Evolutionary conservation across 53 echinoderm and acorn worm genomes (phyloP), one percentile per base, ranked within the genome.

Genomic region (Holothuria scabra): DNA sequence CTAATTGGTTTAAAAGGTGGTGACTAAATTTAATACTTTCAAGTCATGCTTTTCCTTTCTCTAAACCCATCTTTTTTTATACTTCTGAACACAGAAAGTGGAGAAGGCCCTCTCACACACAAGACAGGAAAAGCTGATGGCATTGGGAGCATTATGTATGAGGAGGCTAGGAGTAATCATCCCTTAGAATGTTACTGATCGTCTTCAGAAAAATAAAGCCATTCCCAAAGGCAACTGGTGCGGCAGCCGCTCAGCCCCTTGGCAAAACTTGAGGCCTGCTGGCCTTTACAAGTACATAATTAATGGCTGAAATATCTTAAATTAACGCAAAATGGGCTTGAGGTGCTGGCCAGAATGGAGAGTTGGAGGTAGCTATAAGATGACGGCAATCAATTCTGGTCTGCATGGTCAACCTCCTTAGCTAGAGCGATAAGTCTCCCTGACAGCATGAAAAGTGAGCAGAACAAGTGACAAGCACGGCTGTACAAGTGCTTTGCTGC

Each of bases 251-350:
- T 16, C 56, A 56, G 29, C 58, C 78, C 52, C 78, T 28, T 26
- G 78, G 78, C 78, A 56, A 78, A 58, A 78, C 56, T 57, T 56
- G 78, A 78, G 78, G 78, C 78, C 78, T 57, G 52, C 26, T 58
- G 78, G 78, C 52, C 57, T 58, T 57, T 56, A 56, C 56, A 12
- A 14, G 78, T 78, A 56, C 56, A 78, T 78, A 78, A 78, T 78
- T 78, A 78, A 78, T 78, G 78, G 78, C 59, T 32, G 72, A 72
- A 78, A 78, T 56, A 48, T 57, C 56, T 44, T 3, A 58, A 78
- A 30, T 58, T 57, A 58, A 78, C 8, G 59, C 59, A 58, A 78
- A 58, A 78, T 58, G 59, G 78, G 29, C 58, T 78, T 58, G 52
- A 78, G 78, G 56, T 56, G 26, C 78, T 58, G 56, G 78, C 56